Percentiles rank a stretch among this genome's conserved stretches.
Conservation (phyloP, 2,797 vertebrate species). For the Myripristis jacobus region DNA sequence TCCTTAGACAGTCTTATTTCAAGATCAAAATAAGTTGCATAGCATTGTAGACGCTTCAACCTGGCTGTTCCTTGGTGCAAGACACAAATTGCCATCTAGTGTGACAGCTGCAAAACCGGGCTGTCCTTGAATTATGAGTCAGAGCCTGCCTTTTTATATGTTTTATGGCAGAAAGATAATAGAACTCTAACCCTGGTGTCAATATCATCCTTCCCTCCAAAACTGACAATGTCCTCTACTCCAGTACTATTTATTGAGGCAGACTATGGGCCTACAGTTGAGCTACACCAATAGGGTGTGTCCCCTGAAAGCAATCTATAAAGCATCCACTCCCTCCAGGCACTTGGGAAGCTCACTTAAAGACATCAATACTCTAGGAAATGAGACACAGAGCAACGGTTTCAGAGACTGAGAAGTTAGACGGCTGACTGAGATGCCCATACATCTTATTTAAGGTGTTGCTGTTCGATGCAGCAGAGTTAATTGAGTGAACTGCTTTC, state of each 20-base stretch:
- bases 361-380: conserved; percentile 80
- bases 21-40: background rate
- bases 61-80: background rate
- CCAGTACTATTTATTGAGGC: conserved; percentile 23
- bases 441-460: conserved; percentile 78
- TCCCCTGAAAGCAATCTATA: conserved; percentile 73
- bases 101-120: background rate
- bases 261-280: conserved; percentile 22
- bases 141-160: background rate
- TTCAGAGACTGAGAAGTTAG: conserved; percentile 68
- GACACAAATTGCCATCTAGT: background rate
- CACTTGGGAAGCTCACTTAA: conserved; percentile 74
- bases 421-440: conserved; percentile 69
- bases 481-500: conserved; percentile 57
- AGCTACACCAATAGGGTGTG: conserved; percentile 41
- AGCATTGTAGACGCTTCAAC: background rate
- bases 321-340: conserved; percentile 64
- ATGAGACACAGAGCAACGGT: conserved; percentile 81
- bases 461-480: conserved; percentile 52
- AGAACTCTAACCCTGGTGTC: background rate
- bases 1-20: background rate
- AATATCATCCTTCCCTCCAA: background rate
- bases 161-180: background rate
- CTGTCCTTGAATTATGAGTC: background rate
- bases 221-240: conserved; percentile 3